phyloP scores from a whole-genome alignment of 2,113 vertebrate genomes.

The Antigone vipio region DNA sequence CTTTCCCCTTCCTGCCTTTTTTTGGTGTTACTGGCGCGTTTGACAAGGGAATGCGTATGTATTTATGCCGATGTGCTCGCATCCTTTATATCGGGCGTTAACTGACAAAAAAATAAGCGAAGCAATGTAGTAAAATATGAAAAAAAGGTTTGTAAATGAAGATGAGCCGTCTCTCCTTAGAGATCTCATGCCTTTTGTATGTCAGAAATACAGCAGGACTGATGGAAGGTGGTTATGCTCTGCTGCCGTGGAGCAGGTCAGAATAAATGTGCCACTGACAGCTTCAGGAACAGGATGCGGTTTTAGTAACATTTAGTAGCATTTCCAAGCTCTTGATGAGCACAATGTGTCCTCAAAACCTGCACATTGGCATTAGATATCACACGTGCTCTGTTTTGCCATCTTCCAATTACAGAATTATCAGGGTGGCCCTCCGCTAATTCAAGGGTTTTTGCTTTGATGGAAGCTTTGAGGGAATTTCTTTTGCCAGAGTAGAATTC shows the following conservation, averaged over 20 bases:
- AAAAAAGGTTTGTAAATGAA: background rate
- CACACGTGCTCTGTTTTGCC: background rate
- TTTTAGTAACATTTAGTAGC: background rate
- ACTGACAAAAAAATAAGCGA: background rate
- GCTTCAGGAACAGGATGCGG: background rate
- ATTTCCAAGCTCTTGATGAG: background rate
- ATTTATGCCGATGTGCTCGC: background rate
- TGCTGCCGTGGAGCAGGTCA: background rate
- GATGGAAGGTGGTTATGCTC: background rate
- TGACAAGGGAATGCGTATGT: fast-evolving
- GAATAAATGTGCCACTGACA: fast-evolving
- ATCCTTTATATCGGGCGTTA: background rate
- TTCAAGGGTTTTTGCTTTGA: background rate
- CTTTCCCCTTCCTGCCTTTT: background rate
- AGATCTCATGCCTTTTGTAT: background rate
- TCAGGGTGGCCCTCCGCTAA: background rate
- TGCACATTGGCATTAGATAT: fast-evolving
- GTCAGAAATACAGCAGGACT: background rate
- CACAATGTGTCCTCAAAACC: background rate
- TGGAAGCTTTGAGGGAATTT: background rate
- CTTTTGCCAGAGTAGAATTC: background rate
- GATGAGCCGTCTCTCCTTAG: background rate
- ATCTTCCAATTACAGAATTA: background rate
- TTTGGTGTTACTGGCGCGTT: background rate
- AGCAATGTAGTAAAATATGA: background rate